Conservation (phyloP, 1,140 invertebrate species). For the Papilio machaon region DNA sequence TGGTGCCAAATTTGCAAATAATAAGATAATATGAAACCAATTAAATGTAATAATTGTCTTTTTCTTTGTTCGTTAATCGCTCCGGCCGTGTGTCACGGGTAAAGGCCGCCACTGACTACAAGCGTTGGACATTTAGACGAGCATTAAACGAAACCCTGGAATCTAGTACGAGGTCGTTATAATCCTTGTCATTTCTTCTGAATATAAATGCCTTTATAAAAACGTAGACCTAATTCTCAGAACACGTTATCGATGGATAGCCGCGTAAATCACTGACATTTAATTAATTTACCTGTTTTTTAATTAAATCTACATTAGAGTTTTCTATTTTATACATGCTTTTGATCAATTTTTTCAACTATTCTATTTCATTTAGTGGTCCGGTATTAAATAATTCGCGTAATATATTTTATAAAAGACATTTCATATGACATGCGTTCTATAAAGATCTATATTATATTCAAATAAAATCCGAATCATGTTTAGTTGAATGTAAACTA, state of each 20-base stretch:
- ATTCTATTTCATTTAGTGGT: not conserved
- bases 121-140: slow-evolving; percentile 48
- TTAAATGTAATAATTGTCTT: not conserved
- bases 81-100: slow-evolving; percentile 40
- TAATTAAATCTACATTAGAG: not conserved
- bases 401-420: too few species aligned
- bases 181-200: slow-evolving; percentile 39
- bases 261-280: not conserved
- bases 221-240: slow-evolving; percentile 36
- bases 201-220: slow-evolving; percentile 16
- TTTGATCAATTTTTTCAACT: not conserved
- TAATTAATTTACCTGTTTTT: not conserved
- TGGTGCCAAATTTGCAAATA: not conserved
- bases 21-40: not conserved
- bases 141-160: slow-evolving; percentile 43
- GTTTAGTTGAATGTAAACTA: not conserved
- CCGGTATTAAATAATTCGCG: too few species aligned
- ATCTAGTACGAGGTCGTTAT: slow-evolving; percentile 48
- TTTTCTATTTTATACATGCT: not conserved
- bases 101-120: slow-evolving; percentile 45
- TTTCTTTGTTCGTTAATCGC: slow-evolving; percentile 29
- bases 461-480: not conserved
- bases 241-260: slow-evolving; percentile 3
- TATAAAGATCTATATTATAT: not conserved
- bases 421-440: too few species aligned